Evolutionary conservation across 1,140 invertebrate species (phyloP).

Genomic region (Ylistrum balloti): DNA sequence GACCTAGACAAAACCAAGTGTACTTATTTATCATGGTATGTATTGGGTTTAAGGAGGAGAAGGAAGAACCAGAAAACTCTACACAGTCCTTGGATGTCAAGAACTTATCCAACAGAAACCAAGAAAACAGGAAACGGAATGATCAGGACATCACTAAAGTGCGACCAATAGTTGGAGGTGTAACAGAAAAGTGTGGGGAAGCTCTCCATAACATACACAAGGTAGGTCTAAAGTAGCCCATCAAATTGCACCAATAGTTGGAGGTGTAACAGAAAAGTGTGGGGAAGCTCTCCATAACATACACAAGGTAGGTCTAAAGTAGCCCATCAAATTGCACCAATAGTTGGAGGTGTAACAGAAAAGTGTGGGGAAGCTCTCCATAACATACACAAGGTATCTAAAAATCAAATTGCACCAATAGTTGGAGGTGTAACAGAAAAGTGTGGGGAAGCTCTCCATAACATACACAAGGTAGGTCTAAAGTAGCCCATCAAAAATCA

Average conservation of each 20-base stretch:
- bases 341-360: neutral
- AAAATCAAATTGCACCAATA: conserved; percentile 39
- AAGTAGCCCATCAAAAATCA: too few relatives aligned
- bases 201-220: neutral
- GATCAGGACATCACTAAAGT: conserved; percentile 50
- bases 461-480: conserved; percentile 26
- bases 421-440: neutral
- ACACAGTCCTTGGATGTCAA: conserved; percentile 49
- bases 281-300: neutral
- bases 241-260: conserved; percentile 38
- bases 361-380: neutral
- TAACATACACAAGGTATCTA: conserved; percentile 3
- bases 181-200: neutral
- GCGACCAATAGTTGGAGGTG: neutral
- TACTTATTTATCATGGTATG: too few relatives aligned
- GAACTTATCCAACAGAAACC: conserved; percentile 46
- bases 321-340: conserved; percentile 44
- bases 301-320: too few relatives aligned
- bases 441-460: neutral
- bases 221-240: too few relatives aligned
- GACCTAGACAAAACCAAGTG: too few relatives aligned
- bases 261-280: neutral
- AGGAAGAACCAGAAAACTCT: neutral
- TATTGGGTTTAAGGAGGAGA: neutral
- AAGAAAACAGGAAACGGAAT: conserved; percentile 43